These are phyloP conservation scores for Digitonthophagus gazella DNA, from an alignment of 2,888 invertebrate species.

Conservation along the genomic window DNA sequence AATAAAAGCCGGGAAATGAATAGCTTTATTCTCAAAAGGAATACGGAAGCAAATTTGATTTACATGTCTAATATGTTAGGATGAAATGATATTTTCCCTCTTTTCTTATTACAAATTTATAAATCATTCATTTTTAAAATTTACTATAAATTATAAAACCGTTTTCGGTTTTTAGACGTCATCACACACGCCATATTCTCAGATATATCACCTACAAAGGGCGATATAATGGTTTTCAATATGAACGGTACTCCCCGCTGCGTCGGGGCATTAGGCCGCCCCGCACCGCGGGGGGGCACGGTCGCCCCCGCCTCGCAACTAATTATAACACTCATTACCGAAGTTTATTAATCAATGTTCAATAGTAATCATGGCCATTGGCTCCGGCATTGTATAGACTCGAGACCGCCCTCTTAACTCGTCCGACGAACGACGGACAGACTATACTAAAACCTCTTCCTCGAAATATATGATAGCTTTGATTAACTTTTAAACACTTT, in stretches of 20 bases:
- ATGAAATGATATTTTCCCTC: constrained; percentile 12
- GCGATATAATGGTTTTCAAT: constrained; percentile 38
- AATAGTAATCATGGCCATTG: constrained; percentile 45
- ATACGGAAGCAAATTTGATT: constrained; percentile 44
- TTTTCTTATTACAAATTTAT: background rate
- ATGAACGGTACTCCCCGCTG: constrained; percentile 39
- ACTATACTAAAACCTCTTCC: background rate
- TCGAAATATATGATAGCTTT: too few species aligned
- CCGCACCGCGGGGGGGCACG: constrained; percentile 37
- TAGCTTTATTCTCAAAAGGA: constrained; percentile 38
- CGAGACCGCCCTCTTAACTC: constrained; percentile 26
- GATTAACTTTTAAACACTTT: too few species aligned
- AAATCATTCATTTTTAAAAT: background rate
- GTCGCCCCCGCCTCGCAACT: constrained; percentile 41
- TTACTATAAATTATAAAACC: too few species aligned
- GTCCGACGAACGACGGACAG: background rate
- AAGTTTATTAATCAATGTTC: constrained; percentile 54
- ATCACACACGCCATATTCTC: constrained; percentile 35
- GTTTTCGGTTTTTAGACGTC: too few species aligned
- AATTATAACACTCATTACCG: constrained; percentile 53
- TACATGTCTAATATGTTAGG: constrained; percentile 39
- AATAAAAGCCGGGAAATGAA: constrained; percentile 40
- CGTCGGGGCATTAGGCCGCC: constrained; percentile 43
- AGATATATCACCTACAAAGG: constrained; percentile 35
- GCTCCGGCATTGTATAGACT: constrained; percentile 34